Base-by-base conservation (phyloP, 2,797 vertebrate genomes). In the Sebastes alutus region DNA sequence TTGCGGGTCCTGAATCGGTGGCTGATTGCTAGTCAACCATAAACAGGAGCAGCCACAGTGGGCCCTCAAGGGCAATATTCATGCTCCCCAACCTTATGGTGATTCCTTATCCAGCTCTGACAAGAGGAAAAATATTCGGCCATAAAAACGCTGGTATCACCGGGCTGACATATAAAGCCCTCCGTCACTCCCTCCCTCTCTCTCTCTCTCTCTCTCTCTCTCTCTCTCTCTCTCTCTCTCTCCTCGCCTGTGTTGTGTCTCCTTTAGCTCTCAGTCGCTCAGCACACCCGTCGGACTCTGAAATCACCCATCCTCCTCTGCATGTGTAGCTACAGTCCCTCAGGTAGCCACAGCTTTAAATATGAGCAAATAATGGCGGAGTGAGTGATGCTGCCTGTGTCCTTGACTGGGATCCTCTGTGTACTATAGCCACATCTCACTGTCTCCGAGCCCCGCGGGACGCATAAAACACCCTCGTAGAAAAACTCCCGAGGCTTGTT, bases 1-100 rank as follows among this genome's bases (percentile, higher is more conserved):
- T 89, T 91, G 92, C 54, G 70, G 92, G 91, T 88, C 86, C 87
- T 87, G 92, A 93, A 94, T 94, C 80, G 91, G 92, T 90, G 92
- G 93, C 91, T 94, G 94, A 94, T 93, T 94, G 92, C 93, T 93
- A 93, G 90, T 94, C 94, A 93, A 91, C 93, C 93, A 91, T 94
- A 94, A 94, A 95, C 93, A 93, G 88, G 82, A 93, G 88, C 89
- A 82, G 89, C 88, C 82, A 87, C 92, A 91, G 87, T 74, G 80
- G 90, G 84, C 92, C 91, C 94, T 94, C 90, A 92, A 94, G 92
- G 92, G 93, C 92, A 91, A 90, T 93, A 94, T 93, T 92, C 93
- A 89, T 90, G 91, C 89, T 92, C 93, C 91, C 89, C 88, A 92
- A 93, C 93, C 91, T 94, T 91, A 92, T 91, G 93, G 93, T 92